Conservation (phyloP, 1,140 invertebrate genomes). For the Lamellibrachia luymesi region DNA sequence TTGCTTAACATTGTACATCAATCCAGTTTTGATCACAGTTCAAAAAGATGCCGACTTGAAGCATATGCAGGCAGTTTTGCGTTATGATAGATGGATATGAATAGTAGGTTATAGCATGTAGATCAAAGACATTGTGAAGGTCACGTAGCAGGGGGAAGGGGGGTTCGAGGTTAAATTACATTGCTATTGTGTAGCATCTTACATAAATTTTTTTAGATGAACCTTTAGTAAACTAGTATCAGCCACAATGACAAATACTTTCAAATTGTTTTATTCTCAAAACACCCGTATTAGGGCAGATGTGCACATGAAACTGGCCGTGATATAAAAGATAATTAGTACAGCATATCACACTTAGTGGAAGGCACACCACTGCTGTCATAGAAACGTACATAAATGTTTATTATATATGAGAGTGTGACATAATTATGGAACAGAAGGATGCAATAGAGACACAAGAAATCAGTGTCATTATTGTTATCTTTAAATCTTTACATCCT, state of each 20-base stretch:
- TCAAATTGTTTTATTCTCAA: not conserved
- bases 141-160: too few relatives aligned
- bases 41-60: too few relatives aligned
- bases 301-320: not conserved
- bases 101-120: too few relatives aligned
- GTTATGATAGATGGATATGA: too few relatives aligned
- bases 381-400: not conserved
- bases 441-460: not conserved
- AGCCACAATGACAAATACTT: not conserved
- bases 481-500: not conserved
- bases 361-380: not conserved
- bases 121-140: too few relatives aligned
- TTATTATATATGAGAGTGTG: not conserved
- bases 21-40: too few relatives aligned
- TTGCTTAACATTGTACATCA: too few relatives aligned
- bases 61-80: too few relatives aligned
- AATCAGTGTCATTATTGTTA: not conserved
- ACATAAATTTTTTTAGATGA: too few relatives aligned
- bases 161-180: too few relatives aligned
- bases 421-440: not conserved
- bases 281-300: not conserved
- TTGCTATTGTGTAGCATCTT: too few relatives aligned
- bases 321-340: not conserved
- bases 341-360: not conserved
- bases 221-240: not conserved